Percentiles rank a stretch among this genome's conserved stretches.
phyloP scores from a whole-genome alignment of 2,888 invertebrate genomes.

The Tachystola acroxantha region DNA sequence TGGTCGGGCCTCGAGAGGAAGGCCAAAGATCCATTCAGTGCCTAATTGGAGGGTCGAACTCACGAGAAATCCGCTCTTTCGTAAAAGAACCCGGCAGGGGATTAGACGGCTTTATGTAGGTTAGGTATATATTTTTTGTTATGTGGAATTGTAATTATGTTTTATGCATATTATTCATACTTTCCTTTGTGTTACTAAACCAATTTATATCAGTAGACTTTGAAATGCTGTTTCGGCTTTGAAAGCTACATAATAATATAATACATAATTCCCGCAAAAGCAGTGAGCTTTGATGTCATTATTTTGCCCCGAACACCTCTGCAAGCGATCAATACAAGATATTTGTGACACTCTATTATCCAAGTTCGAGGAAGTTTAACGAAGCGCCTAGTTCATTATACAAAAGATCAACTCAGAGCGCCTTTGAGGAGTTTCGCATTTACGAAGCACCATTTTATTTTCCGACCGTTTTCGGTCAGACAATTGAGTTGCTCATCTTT shows the following conservation, averaged over 20 bases:
- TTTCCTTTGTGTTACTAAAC: not conserved
- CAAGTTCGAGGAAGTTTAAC: no score
- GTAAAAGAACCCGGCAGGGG: conserved; percentile 27
- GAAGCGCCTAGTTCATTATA: not conserved
- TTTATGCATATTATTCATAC: not conserved
- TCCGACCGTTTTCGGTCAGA: not conserved
- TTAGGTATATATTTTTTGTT: no score
- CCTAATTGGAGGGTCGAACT: conserved; percentile 49
- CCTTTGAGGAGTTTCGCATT: not conserved
- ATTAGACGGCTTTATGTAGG: conserved; percentile 22
- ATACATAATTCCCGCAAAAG: no score
- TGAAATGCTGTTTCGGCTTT: no score
- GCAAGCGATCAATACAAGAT: no score
- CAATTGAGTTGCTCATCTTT: conserved; percentile 3
- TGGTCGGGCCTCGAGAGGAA: conserved; percentile 27
- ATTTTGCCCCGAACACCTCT: no score
- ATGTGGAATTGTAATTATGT: not conserved
- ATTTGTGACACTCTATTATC: no score
- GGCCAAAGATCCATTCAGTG: conserved; percentile 34
- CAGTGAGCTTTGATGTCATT: no score
- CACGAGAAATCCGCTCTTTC: conserved; percentile 38
- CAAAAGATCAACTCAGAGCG: no score
- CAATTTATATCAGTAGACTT: no score
- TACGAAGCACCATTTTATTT: not conserved
- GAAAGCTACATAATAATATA: no score